phyloP scores from a whole-genome alignment of 1,140 invertebrate genomes.

The Nephila pilipes region DNA sequence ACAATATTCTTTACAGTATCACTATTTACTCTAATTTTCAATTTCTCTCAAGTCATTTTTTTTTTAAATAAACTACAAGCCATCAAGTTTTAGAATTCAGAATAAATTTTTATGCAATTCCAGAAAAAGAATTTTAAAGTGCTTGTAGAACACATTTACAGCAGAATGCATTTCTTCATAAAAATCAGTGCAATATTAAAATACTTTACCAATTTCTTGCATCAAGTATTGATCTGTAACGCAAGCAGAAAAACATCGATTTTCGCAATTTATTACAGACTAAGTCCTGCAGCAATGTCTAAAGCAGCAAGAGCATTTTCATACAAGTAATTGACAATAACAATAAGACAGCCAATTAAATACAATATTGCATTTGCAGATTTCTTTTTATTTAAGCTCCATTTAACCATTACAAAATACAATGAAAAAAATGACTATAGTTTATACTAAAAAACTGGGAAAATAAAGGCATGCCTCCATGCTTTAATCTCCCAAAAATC shows the following conservation, averaged over 20 bases:
- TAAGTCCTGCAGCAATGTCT: neutral
- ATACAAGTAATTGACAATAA: neutral
- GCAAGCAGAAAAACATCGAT: no score
- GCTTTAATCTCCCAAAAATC: neutral
- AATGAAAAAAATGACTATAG: conserved; percentile 68
- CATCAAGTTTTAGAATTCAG: neutral
- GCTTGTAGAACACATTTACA: no score
- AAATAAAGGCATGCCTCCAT: neutral
- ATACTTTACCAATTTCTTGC: no score
- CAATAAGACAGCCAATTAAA: conserved; percentile 39
- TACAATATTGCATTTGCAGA: conserved; percentile 36
- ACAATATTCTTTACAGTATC: neutral
- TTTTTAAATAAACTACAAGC: neutral
- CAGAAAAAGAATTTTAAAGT: no score
- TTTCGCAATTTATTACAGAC: neutral
- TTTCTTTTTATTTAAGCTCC: conserved; percentile 72
- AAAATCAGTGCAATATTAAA: no score
- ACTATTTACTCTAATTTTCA: neutral
- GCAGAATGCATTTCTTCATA: no score
- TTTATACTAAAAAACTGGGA: conserved; percentile 67
- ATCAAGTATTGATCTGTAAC: no score
- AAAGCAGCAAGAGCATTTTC: neutral
- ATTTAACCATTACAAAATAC: conserved; percentile 75
- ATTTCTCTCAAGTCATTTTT: neutral
- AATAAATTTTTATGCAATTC: no score